Evolutionary conservation across 64 coral and sea anemone genomes (phyloP).

Genomic region (Porites australiensis): DNA sequence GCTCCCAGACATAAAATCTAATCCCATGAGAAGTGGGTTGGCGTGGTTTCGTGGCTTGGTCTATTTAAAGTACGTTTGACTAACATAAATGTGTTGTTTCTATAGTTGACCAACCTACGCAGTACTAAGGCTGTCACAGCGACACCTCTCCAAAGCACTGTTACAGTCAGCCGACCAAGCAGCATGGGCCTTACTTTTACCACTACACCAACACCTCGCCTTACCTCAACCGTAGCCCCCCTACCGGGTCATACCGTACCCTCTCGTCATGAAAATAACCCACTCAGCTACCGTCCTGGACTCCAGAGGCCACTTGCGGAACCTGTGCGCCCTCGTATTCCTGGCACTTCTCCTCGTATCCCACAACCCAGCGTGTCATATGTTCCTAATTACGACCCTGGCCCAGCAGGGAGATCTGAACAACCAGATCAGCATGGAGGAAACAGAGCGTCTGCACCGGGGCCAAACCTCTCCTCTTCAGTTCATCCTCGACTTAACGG

Average conservation of each 20-base stretch:
- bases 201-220: conserved; percentile 58
- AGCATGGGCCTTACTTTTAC: neutral
- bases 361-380: conserved; percentile 3
- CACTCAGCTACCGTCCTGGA: conserved; percentile 17
- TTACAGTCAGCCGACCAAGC: neutral
- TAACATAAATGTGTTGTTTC: neutral
- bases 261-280: neutral
- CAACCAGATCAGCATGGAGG: conserved; percentile 6
- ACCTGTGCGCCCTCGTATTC: conserved; percentile 23
- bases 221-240: conserved; percentile 77
- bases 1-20: too few relatives aligned
- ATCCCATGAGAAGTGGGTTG: too few relatives aligned
- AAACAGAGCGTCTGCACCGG: neutral
- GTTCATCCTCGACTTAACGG: neutral
- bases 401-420: neutral
- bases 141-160: neutral
- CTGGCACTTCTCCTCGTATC: neutral
- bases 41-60: too few relatives aligned
- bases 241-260: conserved; percentile 60
- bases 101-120: neutral
- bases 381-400: conserved; percentile 22
- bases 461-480: neutral
- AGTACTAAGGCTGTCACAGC: neutral
- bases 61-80: neutral
- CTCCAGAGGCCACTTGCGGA: neutral